Conservation (phyloP, 2,113 vertebrate species). For the Vanacampus margaritifer region DNA sequence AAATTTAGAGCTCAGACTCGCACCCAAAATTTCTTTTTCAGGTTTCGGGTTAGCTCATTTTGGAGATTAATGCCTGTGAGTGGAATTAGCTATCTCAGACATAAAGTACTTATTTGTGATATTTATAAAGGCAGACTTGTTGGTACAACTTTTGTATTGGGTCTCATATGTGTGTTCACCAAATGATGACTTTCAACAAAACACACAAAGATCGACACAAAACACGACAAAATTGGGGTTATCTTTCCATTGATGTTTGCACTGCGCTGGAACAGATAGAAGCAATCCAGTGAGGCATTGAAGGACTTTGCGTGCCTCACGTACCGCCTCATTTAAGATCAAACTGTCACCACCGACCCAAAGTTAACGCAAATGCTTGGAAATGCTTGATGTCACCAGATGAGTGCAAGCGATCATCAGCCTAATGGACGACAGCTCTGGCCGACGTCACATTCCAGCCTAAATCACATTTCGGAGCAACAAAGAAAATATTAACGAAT, state of each 20-base stretch:
- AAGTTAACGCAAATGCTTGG: conserved; percentile 27
- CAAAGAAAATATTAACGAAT: conserved; percentile 50
- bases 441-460: conserved; percentile 48
- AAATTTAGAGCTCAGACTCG: no score
- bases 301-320: conserved; percentile 34
- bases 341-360: conserved; percentile 31
- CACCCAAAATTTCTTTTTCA: no score
- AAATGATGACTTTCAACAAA: conserved; percentile 12
- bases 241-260: conserved; percentile 37
- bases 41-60: no score
- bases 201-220: conserved; percentile 3
- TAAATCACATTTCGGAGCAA: conserved; percentile 62
- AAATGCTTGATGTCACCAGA: conserved; percentile 37
- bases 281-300: conserved; percentile 36
- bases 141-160: no score
- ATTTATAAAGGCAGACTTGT: no score
- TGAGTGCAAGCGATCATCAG: conserved; percentile 29
- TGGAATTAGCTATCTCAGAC: no score
- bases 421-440: conserved; percentile 18
- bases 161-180: conserved; percentile 12
- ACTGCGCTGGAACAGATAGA: conserved; percentile 37
- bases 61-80: no score
- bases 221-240: conserved; percentile 12
- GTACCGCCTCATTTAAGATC: conserved; percentile 32
- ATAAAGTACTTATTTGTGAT: no score